These are phyloP conservation scores for Parnassius smintheus DNA, from an alignment of 2,888 invertebrate genomes.

Conservation along the genomic window DNA sequence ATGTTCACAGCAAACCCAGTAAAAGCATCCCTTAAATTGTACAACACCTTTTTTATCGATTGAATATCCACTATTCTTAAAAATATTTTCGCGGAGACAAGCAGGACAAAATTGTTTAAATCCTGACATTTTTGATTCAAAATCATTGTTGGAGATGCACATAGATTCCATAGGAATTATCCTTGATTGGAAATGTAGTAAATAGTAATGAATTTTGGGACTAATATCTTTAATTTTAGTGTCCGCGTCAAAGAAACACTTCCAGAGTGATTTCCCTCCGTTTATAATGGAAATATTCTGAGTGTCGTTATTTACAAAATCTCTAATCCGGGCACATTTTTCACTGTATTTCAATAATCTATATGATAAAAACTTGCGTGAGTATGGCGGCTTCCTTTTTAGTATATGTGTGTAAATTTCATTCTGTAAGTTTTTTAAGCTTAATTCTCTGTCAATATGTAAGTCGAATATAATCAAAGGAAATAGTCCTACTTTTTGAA, in stretches of 20 bases:
- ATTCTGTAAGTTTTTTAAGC: constrained; percentile 60
- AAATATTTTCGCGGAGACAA: constrained; percentile 69
- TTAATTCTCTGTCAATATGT: constrained; percentile 51
- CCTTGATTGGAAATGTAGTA: constrained; percentile 64
- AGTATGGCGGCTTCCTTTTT: constrained; percentile 59
- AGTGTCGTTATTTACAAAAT: constrained; percentile 76
- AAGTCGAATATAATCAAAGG: constrained; percentile 82
- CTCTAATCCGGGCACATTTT: constrained; percentile 52
- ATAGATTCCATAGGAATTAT: constrained; percentile 75
- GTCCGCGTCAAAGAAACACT: constrained; percentile 69
- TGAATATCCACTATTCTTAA: constrained; percentile 64
- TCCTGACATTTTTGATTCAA: constrained; percentile 68
- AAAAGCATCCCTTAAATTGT: constrained; percentile 77
- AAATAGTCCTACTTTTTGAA: constrained; percentile 75
- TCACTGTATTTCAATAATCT: constrained; percentile 67
- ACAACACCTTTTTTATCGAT: constrained; percentile 79
- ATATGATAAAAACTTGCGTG: constrained; percentile 58
- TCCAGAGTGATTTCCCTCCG: constrained; percentile 79
- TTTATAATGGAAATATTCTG: constrained; percentile 77
- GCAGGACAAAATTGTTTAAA: constrained; percentile 81
- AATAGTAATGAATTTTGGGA: constrained; percentile 74
- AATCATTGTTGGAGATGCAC: constrained; percentile 79
- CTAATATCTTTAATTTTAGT: constrained; percentile 55
- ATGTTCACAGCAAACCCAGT: constrained; percentile 83
- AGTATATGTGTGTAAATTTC: constrained; percentile 56